These are phyloP conservation scores for Andinoacara biseriatus DNA, from an alignment of 2,113 vertebrate genomes.

Conservation along the genomic window DNA sequence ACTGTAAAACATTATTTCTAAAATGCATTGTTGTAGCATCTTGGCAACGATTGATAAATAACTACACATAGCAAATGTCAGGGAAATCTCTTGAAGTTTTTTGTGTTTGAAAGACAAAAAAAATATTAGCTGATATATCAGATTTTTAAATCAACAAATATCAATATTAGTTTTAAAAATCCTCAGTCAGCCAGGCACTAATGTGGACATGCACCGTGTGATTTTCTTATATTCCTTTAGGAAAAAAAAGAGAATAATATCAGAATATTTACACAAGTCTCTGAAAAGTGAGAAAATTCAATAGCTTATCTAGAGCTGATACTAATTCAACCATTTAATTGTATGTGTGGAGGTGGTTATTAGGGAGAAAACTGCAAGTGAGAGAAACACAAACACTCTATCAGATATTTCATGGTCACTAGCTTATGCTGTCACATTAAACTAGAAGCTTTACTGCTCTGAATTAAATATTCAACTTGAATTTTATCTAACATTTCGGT, in stretches of 20 bases:
- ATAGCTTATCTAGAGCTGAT: constrained; percentile 49
- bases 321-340: constrained; percentile 70
- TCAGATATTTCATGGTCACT: constrained; percentile 19
- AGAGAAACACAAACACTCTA: constrained; percentile 12
- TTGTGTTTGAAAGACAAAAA: neutral
- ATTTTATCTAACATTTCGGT: neutral
- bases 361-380: neutral
- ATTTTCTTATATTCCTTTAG: neutral
- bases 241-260: neutral
- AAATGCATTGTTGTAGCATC: neutral
- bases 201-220: neutral
- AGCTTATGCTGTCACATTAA: constrained; percentile 20
- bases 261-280: constrained; percentile 29
- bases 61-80: neutral
- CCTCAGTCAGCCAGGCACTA: neutral
- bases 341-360: constrained; percentile 7
- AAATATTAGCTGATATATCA: too few species aligned
- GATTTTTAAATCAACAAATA: too few species aligned
- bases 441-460: neutral
- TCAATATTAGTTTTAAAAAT: neutral
- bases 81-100: neutral
- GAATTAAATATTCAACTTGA: constrained; percentile 4
- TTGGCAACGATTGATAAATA: neutral
- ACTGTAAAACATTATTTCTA: neutral
- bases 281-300: constrained; percentile 43